phyloP scores from a whole-genome alignment of 2,113 vertebrate species.

The Bostrychus sinensis region DNA sequence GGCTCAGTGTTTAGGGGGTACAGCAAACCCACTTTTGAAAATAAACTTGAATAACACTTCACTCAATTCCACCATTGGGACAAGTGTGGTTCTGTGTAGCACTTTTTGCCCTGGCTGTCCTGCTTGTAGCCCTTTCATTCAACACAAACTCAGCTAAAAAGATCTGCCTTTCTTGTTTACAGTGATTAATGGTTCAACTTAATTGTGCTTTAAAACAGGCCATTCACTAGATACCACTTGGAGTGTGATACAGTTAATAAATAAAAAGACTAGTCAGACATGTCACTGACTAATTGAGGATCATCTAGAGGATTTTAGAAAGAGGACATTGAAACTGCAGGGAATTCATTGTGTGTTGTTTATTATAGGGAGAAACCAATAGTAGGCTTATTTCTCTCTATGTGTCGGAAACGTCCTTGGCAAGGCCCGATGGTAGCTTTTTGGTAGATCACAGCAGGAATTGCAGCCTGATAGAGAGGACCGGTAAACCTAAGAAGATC shows the following conservation, averaged over 20 bases:
- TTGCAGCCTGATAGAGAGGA: slow-evolving; percentile 57
- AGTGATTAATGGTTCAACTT: slow-evolving; percentile 31
- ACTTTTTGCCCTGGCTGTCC: slow-evolving; percentile 70
- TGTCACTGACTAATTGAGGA: slow-evolving; percentile 16
- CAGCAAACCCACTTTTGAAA: slow-evolving; percentile 12
- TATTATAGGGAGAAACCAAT: slow-evolving; percentile 52
- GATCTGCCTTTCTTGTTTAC: slow-evolving; percentile 56
- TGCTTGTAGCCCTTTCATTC: slow-evolving; percentile 72
- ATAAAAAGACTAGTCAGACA: slow-evolving; percentile 11
- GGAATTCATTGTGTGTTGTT: slow-evolving; percentile 55
- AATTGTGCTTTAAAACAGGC: slow-evolving; percentile 13
- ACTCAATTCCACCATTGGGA: slow-evolving; percentile 63
- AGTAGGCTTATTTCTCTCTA: slow-evolving; percentile 37
- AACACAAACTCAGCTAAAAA: slow-evolving; percentile 67
- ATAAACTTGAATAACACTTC: slow-evolving; percentile 16
- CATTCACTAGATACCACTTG: neutral
- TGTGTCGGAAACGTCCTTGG: slow-evolving; percentile 63
- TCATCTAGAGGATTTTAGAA: slow-evolving; percentile 9
- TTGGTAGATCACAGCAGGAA: slow-evolving; percentile 66
- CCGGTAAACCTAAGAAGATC: slow-evolving; percentile 69
- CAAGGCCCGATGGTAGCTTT: slow-evolving; percentile 56
- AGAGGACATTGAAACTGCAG: slow-evolving; percentile 32
- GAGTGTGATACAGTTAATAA: slow-evolving; percentile 3
- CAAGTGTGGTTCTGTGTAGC: slow-evolving; percentile 67
- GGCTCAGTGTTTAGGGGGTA: slow-evolving; percentile 10